These are phyloP conservation scores for Phengaris arion DNA, from an alignment of 2,888 invertebrate genomes.

Conservation along the genomic window DNA sequence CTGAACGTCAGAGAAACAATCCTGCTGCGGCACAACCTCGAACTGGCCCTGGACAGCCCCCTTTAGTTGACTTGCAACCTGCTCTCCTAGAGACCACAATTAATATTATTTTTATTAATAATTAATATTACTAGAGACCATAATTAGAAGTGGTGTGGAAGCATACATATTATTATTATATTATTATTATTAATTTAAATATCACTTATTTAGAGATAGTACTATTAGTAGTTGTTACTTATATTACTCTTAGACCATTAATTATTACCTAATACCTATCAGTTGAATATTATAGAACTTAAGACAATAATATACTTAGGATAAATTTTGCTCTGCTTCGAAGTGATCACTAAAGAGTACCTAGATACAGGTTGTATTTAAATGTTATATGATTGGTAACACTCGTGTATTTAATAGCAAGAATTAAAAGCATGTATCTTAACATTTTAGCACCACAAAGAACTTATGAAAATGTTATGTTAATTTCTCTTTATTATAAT, in stretches of 20 bases:
- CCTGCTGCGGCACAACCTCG: constrained; percentile 24
- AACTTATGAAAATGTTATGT: constrained; percentile 12
- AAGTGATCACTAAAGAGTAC: not conserved
- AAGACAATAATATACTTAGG: too few relatives aligned
- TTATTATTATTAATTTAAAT: too few relatives aligned
- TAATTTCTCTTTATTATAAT: constrained; percentile 13
- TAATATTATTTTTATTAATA: too few relatives aligned
- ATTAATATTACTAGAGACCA: too few relatives aligned
- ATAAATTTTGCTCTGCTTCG: not conserved
- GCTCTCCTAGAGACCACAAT: constrained; percentile 28
- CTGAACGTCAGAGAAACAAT: constrained; percentile 30
- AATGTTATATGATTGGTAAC: not conserved
- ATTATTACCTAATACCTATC: too few relatives aligned
- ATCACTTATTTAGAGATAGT: too few relatives aligned
- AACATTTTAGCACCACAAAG: not conserved
- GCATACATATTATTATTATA: too few relatives aligned
- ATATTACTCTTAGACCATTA: too few relatives aligned
- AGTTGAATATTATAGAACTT: too few relatives aligned
- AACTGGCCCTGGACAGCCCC: constrained; percentile 22
- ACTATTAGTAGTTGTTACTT: too few relatives aligned
- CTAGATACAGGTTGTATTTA: not conserved
- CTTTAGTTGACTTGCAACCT: constrained; percentile 24
- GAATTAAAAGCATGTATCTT: not conserved
- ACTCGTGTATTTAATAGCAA: not conserved
- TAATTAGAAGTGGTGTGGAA: too few relatives aligned